phyloP scores from a whole-genome alignment of 2,888 invertebrate species.

The Nymphalis polychloros region DNA sequence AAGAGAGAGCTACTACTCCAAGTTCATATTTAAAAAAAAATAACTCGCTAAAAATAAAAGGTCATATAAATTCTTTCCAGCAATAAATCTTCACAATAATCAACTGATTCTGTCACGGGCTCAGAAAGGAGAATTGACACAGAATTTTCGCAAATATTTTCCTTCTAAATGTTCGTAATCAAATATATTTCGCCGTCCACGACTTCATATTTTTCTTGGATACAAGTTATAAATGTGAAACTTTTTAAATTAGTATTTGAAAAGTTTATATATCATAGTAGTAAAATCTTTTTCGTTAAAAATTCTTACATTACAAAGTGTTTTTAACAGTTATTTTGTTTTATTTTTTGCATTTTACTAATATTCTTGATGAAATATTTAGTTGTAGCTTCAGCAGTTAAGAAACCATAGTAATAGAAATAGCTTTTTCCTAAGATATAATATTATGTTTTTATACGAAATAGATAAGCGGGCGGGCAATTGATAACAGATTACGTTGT shows the following conservation, averaged over 20 bases:
- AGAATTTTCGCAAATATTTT: conserved; percentile 4
- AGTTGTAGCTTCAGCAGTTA: too few species aligned
- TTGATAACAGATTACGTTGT: too few species aligned
- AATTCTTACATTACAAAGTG: too few species aligned
- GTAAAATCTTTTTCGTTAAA: too few species aligned
- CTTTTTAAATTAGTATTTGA: background rate
- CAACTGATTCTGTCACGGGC: conserved; percentile 1
- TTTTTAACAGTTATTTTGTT: too few species aligned
- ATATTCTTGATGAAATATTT: too few species aligned
- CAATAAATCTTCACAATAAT: conserved; percentile 10
- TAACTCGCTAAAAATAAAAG: background rate
- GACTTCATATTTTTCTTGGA: background rate
- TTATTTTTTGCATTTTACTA: too few species aligned
- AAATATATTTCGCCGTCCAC: background rate
- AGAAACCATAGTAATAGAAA: too few species aligned
- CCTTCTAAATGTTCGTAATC: background rate
- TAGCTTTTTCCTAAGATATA: too few species aligned
- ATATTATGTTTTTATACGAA: too few species aligned
- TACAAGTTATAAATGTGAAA: conserved; percentile 4
- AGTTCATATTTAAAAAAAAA: background rate
- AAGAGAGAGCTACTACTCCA: background rate
- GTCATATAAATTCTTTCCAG: background rate
- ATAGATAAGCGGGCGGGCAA: too few species aligned
- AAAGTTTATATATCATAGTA: too few species aligned
- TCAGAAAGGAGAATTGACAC: background rate